Base-by-base conservation (phyloP, 92 coral and sea anemone species). In the Micromussa lordhowensis region DNA sequence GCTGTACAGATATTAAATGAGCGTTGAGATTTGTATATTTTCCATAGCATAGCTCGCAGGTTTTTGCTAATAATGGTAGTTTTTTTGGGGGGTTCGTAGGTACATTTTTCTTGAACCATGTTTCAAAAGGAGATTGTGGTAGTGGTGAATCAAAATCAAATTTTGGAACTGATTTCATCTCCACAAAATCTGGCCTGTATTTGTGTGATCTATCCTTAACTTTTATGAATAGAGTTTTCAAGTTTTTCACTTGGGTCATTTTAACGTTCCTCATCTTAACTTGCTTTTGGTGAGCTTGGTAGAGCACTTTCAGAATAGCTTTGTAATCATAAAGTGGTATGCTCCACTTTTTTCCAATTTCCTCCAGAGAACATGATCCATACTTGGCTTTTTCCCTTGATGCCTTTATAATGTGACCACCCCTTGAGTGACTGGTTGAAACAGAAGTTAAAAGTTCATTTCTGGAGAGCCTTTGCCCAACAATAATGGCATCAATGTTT, bases 121-220 rank as follows among this genome's bases (percentile, higher is more conserved):
- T 85, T 36, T 36, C 40, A 36, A 36, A 36, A 36, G 40, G 89
- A 32, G 89, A 76, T 48, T 86, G 34, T 73, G 89, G 89, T 17
- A 32, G 15, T 31, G 38, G 83, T 17, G 29, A 40, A 59, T 59
- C 59, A 72, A 75, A 81, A 58, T 88, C 91, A 71, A 82, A 5
- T 18, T 48, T 29, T 80, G 91, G 88, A 29, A n/a, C 8, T 51
- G 57, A 29, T 10, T 82, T 80, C 88, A 88, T 88, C 83, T 88
- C 91, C 19, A 73, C 68, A 88, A 88, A 88, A 14, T 66, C 21
- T 48, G 91, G 88, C 70, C 35, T 88, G 66, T 48, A 83, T 82
- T 70, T 88, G 18, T 40, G 79, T 40, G 86, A 40, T 74, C 80
- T 83, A 73, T 82, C 88, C 53, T n/a, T n/a, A n/a, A n/a, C n/a